A percentile compares a stretch with the other conserved stretches of the same genome.
These are phyloP conservation scores for Ephestia elutella DNA, from an alignment of 1,140 invertebrate species.

Conservation along the genomic window DNA sequence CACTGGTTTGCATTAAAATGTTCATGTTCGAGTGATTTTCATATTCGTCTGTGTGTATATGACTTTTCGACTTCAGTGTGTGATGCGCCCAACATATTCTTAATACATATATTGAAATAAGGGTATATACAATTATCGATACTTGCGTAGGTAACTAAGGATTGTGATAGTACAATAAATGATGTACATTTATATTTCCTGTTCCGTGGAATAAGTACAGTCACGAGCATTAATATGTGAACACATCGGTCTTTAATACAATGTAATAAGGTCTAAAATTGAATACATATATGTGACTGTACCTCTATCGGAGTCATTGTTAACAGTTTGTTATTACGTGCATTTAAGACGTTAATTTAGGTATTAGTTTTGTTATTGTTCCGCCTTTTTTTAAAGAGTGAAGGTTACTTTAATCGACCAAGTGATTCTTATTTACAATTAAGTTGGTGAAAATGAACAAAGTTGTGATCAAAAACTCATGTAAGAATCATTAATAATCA, in stretches of 20 bases:
- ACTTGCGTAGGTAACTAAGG: background rate
- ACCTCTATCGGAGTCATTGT: background rate
- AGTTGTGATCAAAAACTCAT: background rate
- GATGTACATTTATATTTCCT: background rate
- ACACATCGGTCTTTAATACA: too few relatives aligned
- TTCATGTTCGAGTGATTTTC: too few relatives aligned
- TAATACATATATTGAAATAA: background rate
- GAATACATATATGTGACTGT: background rate
- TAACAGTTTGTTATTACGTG: background rate
- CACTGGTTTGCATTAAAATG: too few relatives aligned
- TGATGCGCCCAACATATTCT: background rate
- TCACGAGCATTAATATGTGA: too few relatives aligned
- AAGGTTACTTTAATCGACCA: too few relatives aligned
- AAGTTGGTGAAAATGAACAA: too few relatives aligned
- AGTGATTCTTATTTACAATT: too few relatives aligned
- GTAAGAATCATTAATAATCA: background rate
- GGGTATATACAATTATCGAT: background rate
- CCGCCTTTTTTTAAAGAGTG: background rate
- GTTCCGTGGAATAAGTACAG: background rate
- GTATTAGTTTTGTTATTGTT: background rate
- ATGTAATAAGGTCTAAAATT: too few relatives aligned
- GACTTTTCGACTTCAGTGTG: background rate
- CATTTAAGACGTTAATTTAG: background rate
- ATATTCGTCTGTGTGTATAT: too few relatives aligned
- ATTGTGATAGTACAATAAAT: constrained; percentile 11